Conservation (phyloP, 2,797 vertebrate genomes). For the Jordanella pulchra region DNA sequence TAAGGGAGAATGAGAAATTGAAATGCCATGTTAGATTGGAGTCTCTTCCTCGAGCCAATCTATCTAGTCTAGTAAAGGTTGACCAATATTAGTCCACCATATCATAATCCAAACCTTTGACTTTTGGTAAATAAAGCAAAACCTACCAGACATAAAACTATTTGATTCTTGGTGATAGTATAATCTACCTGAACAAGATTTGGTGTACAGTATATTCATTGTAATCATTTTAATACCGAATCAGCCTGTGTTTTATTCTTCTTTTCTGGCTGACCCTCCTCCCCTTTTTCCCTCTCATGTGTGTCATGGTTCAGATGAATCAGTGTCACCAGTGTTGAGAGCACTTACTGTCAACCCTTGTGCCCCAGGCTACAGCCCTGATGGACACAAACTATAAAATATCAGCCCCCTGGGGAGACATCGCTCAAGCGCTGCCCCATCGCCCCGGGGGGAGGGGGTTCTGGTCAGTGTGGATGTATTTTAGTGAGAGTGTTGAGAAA, state of each 20-base stretch:
- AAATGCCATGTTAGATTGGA: conserved; percentile 83
- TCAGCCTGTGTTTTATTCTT: conserved; percentile 42
- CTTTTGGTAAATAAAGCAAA: conserved; percentile 22
- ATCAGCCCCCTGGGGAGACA: conserved; percentile 85
- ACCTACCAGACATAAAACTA: conserved; percentile 14
- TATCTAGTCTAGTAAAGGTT: conserved; percentile 36
- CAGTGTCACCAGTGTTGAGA: conserved; percentile 86
- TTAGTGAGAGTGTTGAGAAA: conserved; percentile 50
- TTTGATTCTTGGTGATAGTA: conserved; percentile 9
- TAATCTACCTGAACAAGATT: conserved; percentile 15
- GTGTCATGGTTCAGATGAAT: conserved; percentile 86
- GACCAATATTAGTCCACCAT: conserved; percentile 43
- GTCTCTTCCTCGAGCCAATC: conserved; percentile 67
- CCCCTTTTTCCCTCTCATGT: conserved; percentile 65
- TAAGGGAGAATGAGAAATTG: conserved; percentile 77
- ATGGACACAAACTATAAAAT: conserved; percentile 91
- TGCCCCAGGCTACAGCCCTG: conserved; percentile 82
- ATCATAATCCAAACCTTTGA: conserved; percentile 36
- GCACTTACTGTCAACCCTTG: conserved; percentile 87
- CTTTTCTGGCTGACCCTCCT: conserved; percentile 36
- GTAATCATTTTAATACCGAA: conserved; percentile 23
- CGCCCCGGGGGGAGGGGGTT: conserved; percentile 73
- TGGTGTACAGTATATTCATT: background rate
- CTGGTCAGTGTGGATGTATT: conserved; percentile 63
- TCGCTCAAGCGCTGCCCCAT: conserved; percentile 81